Base-by-base conservation (phyloP, 1,140 invertebrate genomes). In the Daktulosphaira vitifoliae region DNA sequence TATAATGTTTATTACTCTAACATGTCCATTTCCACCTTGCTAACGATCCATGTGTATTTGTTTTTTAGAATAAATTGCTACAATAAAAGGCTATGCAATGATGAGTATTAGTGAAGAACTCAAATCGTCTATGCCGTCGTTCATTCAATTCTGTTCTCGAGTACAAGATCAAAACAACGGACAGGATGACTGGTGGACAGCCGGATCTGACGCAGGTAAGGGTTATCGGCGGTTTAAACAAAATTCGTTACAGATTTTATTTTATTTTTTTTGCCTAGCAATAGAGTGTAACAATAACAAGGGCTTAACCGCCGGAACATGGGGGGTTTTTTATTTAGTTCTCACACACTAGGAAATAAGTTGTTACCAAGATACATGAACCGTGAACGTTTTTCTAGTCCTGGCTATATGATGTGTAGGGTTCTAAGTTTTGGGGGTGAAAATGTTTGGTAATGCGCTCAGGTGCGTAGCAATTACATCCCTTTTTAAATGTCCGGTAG, bases 241-340 rank as follows among this genome's bases (percentile, higher is more conserved):
- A 62, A 59, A 62, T 62, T 48, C 56, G 56, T 62, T 62, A 62
- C 56, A 62, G 56, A 62, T 62, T 62, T n/a, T n/a, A n/a, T n/a
- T n/a, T n/a, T 62, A 20, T 62, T 25, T 25, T 39, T 62, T 62
- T 62, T 18, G 39, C 23, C 54, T 3, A 20, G 16, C 56, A 2
- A 22, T 22, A 33, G 39, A 5, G 39, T 44, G n/a, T 44, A 44
- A 7, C 4, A n/a, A 16, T n/a, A 44, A 51, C 15, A 62, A 62
- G 16, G 8, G 42, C 42, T 48, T 25, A 48, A 62, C 56, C 56
- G 42, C 56, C 56, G 56, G 56, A 48, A 62, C 56, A 29, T 25
- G 42, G 26, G 20, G 25, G 42, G 26, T 62, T 59, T 33, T 33
- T 22, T 13, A 26, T 62, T 62, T 48, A 39, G 56, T 62, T 62